A percentile compares a stretch with the other conserved stretches of the same genome.
Evolutionary conservation across 2,113 vertebrate genomes (phyloP).

Genomic region (Brachyhypopomus gauderio): DNA sequence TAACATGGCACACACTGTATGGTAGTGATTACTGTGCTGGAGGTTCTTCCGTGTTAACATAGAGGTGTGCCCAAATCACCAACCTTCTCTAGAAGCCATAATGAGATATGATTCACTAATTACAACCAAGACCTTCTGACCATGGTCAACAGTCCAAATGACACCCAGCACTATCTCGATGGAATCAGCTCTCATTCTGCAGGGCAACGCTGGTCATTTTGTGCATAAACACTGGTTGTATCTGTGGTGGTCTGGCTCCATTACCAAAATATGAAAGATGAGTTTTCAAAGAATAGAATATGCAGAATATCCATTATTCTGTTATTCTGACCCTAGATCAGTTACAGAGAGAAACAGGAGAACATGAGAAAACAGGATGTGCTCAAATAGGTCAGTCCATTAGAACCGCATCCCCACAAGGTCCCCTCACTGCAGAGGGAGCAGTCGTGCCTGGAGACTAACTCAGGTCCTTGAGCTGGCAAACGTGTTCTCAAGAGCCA

Average conservation of each 20-base stretch:
- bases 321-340: slow-evolving; percentile 13
- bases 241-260: background rate
- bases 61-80: slow-evolving; percentile 11
- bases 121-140: background rate
- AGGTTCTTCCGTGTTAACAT: background rate
- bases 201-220: too few relatives aligned
- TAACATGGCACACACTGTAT: slow-evolving; percentile 34
- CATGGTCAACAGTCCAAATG: background rate
- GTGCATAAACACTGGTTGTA: background rate
- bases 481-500: too few relatives aligned
- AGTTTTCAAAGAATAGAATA: background rate
- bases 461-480: too few relatives aligned
- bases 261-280: background rate
- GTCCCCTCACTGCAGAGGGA: too few relatives aligned
- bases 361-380: slow-evolving; percentile 14
- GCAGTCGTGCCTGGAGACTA: too few relatives aligned
- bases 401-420: background rate
- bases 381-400: background rate
- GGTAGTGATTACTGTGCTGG: slow-evolving; percentile 23
- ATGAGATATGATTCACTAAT: slow-evolving; percentile 44
- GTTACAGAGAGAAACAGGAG: slow-evolving; percentile 11
- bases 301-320: slow-evolving; percentile 16
- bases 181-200: background rate
- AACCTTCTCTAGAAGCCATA: slow-evolving; percentile 26
- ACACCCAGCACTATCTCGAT: background rate